These are phyloP conservation scores for Onychostruthus taczanowskii DNA, from an alignment of 2,113 vertebrate species.

Conservation along the genomic window DNA sequence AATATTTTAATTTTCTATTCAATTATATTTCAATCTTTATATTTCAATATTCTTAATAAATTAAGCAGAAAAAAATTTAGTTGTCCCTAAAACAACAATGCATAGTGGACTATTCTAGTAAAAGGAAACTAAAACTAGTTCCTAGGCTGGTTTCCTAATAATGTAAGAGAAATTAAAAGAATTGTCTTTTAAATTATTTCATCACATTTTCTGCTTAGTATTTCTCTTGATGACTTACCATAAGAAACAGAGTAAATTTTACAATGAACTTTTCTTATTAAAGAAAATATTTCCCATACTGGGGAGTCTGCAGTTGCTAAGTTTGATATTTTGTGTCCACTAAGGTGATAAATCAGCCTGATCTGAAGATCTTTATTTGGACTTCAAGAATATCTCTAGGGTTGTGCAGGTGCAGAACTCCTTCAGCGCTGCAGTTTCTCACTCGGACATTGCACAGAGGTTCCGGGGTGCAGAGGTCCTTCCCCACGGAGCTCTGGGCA, in stretches of 20 bases:
- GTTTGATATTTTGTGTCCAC: background rate
- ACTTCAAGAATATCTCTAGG: background rate
- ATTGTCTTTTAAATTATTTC: background rate
- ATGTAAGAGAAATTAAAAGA: background rate
- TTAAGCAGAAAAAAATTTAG: accelerated
- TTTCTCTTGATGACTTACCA: background rate
- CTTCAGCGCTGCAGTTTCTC: background rate
- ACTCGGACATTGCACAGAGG: accelerated
- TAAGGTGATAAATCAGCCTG: background rate
- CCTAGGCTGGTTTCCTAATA: background rate
- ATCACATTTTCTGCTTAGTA: background rate
- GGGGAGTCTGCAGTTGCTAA: background rate
- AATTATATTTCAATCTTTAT: background rate
- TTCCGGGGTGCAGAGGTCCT: accelerated
- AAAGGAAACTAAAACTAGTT: background rate
- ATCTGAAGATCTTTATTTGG: background rate
- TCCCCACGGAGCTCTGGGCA: accelerated
- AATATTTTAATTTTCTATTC: background rate
- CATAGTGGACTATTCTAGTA: background rate
- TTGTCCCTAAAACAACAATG: background rate
- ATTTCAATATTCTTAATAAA: background rate
- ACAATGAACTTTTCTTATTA: accelerated
- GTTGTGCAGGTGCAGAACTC: background rate
- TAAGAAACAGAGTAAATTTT: background rate
- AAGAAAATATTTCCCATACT: background rate